Conservation (phyloP, 2,888 invertebrate genomes). For the Apoda limacodes region DNA sequence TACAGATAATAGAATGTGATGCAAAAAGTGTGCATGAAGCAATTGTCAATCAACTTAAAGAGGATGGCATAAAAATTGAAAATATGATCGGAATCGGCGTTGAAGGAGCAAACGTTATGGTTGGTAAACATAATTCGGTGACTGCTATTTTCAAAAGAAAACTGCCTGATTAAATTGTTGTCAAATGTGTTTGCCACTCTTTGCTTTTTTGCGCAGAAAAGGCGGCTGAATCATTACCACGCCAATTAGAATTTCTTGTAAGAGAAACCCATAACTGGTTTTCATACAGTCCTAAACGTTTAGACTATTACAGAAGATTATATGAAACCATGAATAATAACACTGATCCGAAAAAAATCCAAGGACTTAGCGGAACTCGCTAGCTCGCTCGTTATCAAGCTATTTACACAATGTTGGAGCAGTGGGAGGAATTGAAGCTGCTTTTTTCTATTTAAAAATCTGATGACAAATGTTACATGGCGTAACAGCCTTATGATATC, state of each 20-base stretch:
- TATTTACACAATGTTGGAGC: slow-evolving; percentile 22
- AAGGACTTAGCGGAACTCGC: slow-evolving; percentile 21
- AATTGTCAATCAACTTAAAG: slow-evolving; percentile 11
- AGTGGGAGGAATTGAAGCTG: slow-evolving; percentile 26
- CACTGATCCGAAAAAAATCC: slow-evolving; percentile 17
- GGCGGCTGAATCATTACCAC: slow-evolving; percentile 12
- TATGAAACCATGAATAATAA: slow-evolving; percentile 20
- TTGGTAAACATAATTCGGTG: slow-evolving; percentile 17
- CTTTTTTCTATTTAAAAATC: slow-evolving; percentile 22
- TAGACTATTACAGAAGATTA: slow-evolving; percentile 19
- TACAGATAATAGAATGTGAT: slow-evolving; percentile 15
- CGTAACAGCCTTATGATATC: slow-evolving; percentile 21
- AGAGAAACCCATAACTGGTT: slow-evolving; percentile 24
- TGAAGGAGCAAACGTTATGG: slow-evolving; percentile 23
- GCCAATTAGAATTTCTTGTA: slow-evolving; percentile 20
- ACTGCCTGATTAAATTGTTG: slow-evolving; percentile 12
- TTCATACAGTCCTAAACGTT: slow-evolving; percentile 21
- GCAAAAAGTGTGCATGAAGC: slow-evolving; percentile 9
- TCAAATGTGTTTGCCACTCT: slow-evolving; percentile 12
- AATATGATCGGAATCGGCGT: slow-evolving; percentile 18
- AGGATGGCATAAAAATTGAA: slow-evolving; percentile 13
- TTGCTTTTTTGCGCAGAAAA: slow-evolving; percentile 16
- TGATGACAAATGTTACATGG: slow-evolving; percentile 22
- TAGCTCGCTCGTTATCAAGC: slow-evolving; percentile 20
- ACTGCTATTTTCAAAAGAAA: slow-evolving; percentile 17